Evolutionary conservation across 2,113 vertebrate genomes (phyloP).

Genomic region (Platysternon megacephalum): DNA sequence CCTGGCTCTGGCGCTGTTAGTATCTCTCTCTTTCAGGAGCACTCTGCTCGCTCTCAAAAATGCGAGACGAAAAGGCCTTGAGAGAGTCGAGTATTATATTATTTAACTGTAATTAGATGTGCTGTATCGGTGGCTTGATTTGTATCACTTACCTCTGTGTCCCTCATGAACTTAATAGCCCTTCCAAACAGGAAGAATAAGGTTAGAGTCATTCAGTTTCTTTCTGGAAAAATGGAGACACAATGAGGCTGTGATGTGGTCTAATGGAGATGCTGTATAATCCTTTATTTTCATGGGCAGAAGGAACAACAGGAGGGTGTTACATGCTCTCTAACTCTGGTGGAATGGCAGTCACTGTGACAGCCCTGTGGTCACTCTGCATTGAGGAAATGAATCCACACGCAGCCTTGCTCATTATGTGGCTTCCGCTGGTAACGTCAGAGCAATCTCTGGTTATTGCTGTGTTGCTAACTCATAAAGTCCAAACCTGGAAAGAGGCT

Average conservation of each 20-base stretch:
- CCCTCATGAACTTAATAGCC: not conserved
- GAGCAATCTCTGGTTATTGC: not conserved
- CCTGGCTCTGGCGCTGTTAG: not conserved
- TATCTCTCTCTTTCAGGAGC: not conserved
- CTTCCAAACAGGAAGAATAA: not conserved
- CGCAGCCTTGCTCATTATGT: accelerated
- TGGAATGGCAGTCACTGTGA: not conserved
- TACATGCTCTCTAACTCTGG: accelerated
- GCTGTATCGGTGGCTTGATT: not conserved
- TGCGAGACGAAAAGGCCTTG: not conserved
- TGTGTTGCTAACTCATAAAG: not conserved
- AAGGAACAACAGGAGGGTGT: not conserved
- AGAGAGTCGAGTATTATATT: not conserved
- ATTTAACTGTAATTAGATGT: conserved; percentile 47
- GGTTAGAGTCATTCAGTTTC: not conserved
- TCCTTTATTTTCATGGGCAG: not conserved
- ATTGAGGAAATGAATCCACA: not conserved
- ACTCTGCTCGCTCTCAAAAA: not conserved
- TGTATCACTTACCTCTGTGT: not conserved
- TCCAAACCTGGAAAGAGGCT: not conserved
- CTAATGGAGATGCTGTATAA: not conserved
- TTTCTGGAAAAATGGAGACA: accelerated
- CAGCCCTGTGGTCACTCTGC: not conserved
- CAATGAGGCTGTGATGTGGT: not conserved
- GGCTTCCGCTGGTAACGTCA: not conserved